These are phyloP conservation scores for Melieria picta DNA, from an alignment of 2,888 invertebrate genomes.

Conservation along the genomic window DNA sequence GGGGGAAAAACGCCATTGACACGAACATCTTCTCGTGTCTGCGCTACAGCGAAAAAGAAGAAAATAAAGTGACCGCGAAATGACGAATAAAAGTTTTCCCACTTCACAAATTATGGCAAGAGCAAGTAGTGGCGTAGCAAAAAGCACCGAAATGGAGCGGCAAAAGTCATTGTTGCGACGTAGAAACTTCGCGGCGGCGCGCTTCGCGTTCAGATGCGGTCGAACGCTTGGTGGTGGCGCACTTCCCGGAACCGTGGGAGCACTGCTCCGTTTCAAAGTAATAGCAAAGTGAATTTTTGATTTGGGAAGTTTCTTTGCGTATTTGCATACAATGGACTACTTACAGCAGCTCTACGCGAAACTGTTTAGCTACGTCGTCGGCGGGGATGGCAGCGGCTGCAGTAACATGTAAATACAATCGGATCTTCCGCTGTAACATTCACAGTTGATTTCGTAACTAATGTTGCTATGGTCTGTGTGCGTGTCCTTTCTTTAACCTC, in stretches of 20 bases:
- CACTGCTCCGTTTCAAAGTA: too few relatives aligned
- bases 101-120: constrained; percentile 17
- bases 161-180: neutral
- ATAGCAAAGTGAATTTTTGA: too few relatives aligned
- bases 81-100: neutral
- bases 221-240: constrained; percentile 12
- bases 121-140: constrained; percentile 14
- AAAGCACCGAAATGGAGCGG: constrained; percentile 6
- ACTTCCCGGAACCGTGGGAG: constrained; percentile 9
- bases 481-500: constrained; percentile 4
- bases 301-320: neutral
- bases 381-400: neutral
- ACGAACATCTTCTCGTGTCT: too few relatives aligned
- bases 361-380: constrained; percentile 43
- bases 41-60: too few relatives aligned
- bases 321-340: constrained; percentile 52
- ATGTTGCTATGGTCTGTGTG: neutral
- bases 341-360: constrained; percentile 50
- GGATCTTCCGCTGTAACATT: neutral
- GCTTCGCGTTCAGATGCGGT: constrained; percentile 20
- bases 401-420: constrained; percentile 44
- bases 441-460: constrained; percentile 9
- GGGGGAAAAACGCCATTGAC: too few relatives aligned
- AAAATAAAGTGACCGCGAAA: too few relatives aligned
- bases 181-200: constrained; percentile 22